Conservation (phyloP, 2,797 vertebrate genomes). For the Crypturellus tataupa region DNA sequence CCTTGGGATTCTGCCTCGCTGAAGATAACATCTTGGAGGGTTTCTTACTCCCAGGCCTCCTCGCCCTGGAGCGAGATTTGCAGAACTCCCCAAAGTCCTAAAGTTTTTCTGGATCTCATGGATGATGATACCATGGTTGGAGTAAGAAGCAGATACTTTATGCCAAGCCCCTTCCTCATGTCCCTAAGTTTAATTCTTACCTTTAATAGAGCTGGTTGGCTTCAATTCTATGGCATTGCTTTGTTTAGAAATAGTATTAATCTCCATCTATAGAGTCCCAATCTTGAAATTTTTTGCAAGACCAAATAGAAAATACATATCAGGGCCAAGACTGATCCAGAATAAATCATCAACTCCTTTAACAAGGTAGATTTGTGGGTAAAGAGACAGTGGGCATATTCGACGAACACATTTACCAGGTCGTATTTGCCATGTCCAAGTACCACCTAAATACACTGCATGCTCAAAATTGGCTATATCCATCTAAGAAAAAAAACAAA, state of each 20-base stretch:
- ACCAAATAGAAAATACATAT: neutral
- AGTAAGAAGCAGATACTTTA: neutral
- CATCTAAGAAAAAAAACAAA: neutral
- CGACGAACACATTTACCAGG: neutral
- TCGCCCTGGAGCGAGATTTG: neutral
- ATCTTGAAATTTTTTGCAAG: neutral
- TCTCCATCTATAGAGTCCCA: neutral
- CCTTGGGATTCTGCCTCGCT: neutral
- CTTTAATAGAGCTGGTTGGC: neutral
- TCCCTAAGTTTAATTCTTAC: neutral
- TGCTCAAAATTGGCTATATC: accelerated
- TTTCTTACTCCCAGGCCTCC: neutral
- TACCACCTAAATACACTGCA: neutral
- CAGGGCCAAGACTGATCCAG: neutral
- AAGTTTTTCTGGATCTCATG: neutral
- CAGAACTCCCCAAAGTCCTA: neutral
- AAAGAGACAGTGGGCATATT: neutral
- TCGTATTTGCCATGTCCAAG: neutral
- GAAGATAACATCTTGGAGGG: neutral
- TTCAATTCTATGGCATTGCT: neutral
- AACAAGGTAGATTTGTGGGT: neutral
- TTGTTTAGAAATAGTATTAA: neutral
- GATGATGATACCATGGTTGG: neutral
- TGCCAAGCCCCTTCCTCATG: accelerated
- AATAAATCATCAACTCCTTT: neutral